Evolutionary conservation across 2,888 invertebrate genomes (phyloP), one percentile per base, ranked within the genome.

Genomic region (Scaptomyza tumidula): DNA sequence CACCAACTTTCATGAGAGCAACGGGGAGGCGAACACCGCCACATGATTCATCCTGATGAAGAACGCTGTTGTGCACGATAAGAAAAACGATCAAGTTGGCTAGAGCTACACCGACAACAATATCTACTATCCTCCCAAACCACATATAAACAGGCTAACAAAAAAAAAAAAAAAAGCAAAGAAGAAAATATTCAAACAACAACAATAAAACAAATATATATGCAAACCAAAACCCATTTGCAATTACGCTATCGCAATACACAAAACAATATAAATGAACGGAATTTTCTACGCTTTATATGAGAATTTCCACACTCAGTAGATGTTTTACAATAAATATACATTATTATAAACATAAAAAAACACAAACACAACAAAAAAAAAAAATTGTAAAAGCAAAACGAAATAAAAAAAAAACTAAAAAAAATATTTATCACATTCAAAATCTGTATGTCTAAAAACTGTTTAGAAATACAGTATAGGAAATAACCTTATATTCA

Each of bases 1-100:
- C 37, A 77, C 94, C 87, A 95, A 95, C 90, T 96, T 96, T 91
- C 95, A 95, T 85, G 95, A 95, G 89, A 95, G 95, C 89, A 96
- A 96, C 89, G 96, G 95, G 84, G 95, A 95, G 80, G 95, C 89
- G 78, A 91, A 89, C 75, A 85, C 62, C 86, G 85, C 92, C 78
- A 90, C 92, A 90, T 92, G 92, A 92, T 91, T 91, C 57, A 78
- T 89, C 73, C 80, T 88, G 53, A 86, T 90, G 73, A 84, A 89
- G 55, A 87, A 87, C 75, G 85, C 84, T 43, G 88, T 89, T 35
- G 81, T 88, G 56, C 85, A 78, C 45, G 85, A 75, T 45, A 75
- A 65, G 57, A 83, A 71, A 63, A 50, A 63, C 44, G 86, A 83
- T 53, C 75, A 77, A 72, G 65, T 44, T 55, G 66, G 66, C 49